Conservation (phyloP, 2,888 invertebrate species). For the Thera obeliscata region DNA sequence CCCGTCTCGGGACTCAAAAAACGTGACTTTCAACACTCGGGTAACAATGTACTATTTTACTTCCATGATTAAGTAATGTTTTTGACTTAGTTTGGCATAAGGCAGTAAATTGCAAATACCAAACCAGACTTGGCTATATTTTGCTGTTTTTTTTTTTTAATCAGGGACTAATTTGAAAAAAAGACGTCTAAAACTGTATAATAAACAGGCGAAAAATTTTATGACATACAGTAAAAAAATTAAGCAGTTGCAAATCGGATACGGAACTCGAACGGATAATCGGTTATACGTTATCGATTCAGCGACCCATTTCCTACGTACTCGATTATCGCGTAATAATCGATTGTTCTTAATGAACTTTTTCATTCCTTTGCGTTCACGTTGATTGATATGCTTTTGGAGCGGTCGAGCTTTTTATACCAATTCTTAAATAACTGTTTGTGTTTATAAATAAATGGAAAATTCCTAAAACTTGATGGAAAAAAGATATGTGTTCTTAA, state of each 20-base stretch:
- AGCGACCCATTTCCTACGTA: constrained; percentile 53
- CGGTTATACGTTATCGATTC: constrained; percentile 55
- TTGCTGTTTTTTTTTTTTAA: too few species aligned
- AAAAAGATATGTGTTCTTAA: background rate
- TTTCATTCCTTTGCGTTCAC: constrained; percentile 36
- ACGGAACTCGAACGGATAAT: constrained; percentile 46
- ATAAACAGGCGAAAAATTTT: background rate
- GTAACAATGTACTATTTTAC: too few species aligned
- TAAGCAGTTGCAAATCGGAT: constrained; percentile 42
- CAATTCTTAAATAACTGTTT: background rate
- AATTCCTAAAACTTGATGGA: background rate
- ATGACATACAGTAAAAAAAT: background rate
- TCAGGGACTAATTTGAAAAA: too few species aligned
- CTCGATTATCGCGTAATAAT: constrained; percentile 48
- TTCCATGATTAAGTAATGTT: too few species aligned
- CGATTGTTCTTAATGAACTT: constrained; percentile 43
- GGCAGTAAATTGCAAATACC: too few species aligned
- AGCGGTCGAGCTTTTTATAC: constrained; percentile 2
- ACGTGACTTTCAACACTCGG: too few species aligned
- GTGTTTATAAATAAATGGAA: constrained; percentile 14
- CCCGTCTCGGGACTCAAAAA: too few species aligned
- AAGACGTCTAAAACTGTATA: too few species aligned
- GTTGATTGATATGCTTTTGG: constrained; percentile 29
- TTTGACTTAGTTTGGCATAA: too few species aligned
- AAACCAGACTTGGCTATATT: too few species aligned